Conservation (phyloP, 1,140 invertebrate genomes). For the Eriocheir sinensis region DNA sequence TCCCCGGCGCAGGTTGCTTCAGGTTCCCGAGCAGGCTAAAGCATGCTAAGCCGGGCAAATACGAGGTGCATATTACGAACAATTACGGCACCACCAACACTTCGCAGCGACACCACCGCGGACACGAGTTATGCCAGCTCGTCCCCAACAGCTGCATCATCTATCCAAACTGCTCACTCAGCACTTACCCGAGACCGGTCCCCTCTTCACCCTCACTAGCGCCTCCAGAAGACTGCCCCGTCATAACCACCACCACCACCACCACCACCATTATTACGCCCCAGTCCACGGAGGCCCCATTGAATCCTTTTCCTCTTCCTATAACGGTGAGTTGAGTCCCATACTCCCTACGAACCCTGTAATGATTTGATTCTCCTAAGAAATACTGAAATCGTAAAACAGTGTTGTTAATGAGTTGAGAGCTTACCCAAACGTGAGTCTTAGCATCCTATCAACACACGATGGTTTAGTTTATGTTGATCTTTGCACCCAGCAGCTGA, state of each 20-base stretch:
- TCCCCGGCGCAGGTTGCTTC: constrained; percentile 28
- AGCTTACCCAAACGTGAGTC: no score
- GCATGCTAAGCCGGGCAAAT: constrained; percentile 51
- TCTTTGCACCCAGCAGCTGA: constrained; percentile 58
- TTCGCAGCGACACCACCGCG: constrained; percentile 3
- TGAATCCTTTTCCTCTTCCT: not conserved
- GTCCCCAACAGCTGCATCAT: not conserved
- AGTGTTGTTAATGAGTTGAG: no score
- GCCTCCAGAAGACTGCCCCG: not conserved
- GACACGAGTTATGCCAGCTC: not conserved
- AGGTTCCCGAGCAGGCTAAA: not conserved
- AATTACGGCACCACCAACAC: not conserved
- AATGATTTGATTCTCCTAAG: no score
- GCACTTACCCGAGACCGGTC: not conserved
- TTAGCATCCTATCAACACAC: no score
- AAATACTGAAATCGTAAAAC: no score
- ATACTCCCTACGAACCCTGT: no score
- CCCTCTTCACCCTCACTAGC: not conserved
- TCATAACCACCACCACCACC: not conserved
- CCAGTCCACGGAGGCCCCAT: not conserved
- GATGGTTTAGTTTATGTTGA: no score
- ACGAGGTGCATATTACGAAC: constrained; percentile 55
- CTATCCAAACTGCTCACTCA: not conserved
- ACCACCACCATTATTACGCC: not conserved
- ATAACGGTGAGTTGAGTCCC: constrained; percentile 56